Conservation (phyloP, 2,797 vertebrate species). For the Sebastes cheni region DNA sequence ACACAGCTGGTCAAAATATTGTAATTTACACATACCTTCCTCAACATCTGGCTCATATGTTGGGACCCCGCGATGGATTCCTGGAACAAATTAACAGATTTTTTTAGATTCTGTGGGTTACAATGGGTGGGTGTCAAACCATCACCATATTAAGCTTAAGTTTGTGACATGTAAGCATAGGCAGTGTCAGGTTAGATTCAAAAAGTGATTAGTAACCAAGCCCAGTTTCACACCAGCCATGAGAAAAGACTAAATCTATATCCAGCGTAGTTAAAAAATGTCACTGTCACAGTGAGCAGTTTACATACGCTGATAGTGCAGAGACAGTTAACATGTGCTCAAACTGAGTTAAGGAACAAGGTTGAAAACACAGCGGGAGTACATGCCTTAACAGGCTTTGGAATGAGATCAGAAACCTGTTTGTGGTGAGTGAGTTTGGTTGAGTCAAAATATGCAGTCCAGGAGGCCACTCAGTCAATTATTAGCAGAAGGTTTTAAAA, state of each 20-base stretch:
- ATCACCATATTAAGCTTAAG: background rate
- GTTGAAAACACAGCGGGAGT: background rate
- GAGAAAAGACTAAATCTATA: background rate
- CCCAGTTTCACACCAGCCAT: background rate
- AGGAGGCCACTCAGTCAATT: background rate
- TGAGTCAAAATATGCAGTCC: background rate
- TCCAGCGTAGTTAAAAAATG: background rate
- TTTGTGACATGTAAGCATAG: background rate
- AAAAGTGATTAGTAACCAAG: background rate
- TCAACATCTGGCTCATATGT: rapidly evolving
- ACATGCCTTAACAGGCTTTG: background rate
- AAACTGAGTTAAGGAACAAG: too few species aligned
- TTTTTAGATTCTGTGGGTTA: background rate
- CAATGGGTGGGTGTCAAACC: background rate
- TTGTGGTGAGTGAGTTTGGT: background rate
- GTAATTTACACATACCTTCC: background rate
- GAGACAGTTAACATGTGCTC: background rate
- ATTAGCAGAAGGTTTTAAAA: background rate
- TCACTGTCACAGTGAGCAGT: background rate
- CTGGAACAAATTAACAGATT: constrained; percentile 13
- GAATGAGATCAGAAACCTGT: background rate
- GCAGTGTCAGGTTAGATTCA: background rate
- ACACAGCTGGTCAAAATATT: background rate
- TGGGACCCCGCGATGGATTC: rapidly evolving
- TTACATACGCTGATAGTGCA: background rate